Base-by-base conservation (phyloP, 2,888 invertebrate genomes). In the Chromoteleia sp. region DNA sequence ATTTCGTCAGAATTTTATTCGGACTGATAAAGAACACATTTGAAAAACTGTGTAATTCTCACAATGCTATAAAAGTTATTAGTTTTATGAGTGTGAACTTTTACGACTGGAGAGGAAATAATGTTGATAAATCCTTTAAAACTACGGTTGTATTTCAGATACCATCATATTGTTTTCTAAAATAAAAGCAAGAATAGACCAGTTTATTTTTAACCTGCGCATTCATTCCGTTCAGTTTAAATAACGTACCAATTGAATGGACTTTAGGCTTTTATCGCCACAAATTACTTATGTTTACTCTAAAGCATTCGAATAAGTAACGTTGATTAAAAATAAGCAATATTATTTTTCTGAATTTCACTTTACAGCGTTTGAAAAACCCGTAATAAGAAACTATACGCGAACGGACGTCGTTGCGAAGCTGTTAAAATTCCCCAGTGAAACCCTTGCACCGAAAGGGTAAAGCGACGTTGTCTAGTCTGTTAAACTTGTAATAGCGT, bases 21-120 rank as follows among this genome's bases (percentile, higher is more conserved):
- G 10, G 25, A 21, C 41, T 58, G 39, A 58, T 58, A 41, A 58
- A 58, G 41, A 58, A 25, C 58, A 41, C 58, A 36, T 19, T 58
- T 56, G 41, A 58, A 58, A 41, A 58, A 41, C 58, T 54, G 21
- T 39, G 58, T 58, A 58, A 58, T 58, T 58, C 58, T 58, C 58
- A 58, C 41, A 58, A 39, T 58, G 21, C 58, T 25, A 36, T 58
- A 58, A 39, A 58, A 58, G 58, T 41, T 58, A 58, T 58, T 58
- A 58, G 58, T 58, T 58, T 58, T 58, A 58, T 58, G 58, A 19
- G 58, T 30, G 39, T 19, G 41, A 41, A 58, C 21, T 58, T 58
- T 58, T 58, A 58, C 58, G 58, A 39, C 39, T 41, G 14, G 41
- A 39, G 25, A 41, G 25, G 41, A 41, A 41, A 41, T 58, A 58